Percentiles rank a stretch among this genome's conserved stretches.
phyloP scores from a whole-genome alignment of 2,888 invertebrate species.

The Nomada fabriciana region DNA sequence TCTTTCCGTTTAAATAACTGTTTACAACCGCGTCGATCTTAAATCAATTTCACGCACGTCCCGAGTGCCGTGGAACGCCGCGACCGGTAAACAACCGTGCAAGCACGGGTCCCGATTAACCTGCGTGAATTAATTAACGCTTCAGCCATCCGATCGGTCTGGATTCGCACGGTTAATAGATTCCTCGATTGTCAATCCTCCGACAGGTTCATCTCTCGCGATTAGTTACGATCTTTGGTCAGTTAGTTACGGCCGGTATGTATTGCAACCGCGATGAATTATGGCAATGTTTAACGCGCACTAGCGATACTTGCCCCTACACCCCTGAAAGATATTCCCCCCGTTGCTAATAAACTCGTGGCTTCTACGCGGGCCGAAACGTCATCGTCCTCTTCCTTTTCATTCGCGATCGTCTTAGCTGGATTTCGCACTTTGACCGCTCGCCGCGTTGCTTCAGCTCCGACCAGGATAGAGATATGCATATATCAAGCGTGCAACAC shows the following conservation, averaged over 20 bases:
- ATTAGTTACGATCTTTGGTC: slow-evolving; percentile 27
- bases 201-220: slow-evolving; percentile 12
- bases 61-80: not conserved
- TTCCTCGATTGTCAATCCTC: slow-evolving; percentile 49
- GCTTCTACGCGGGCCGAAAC: not conserved
- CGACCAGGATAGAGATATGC: slow-evolving; percentile 63
- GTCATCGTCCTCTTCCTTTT: not conserved
- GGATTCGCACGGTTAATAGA: slow-evolving; percentile 39
- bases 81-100: slow-evolving; percentile 1
- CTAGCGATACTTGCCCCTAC: not conserved
- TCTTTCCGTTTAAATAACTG: slow-evolving; percentile 42
- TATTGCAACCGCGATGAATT: slow-evolving; percentile 6
- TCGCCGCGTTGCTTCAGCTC: slow-evolving; percentile 38
- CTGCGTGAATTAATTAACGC: slow-evolving; percentile 38
- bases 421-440: slow-evolving; percentile 74
- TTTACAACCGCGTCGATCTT: slow-evolving; percentile 55
- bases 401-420: slow-evolving; percentile 53
- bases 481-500: slow-evolving; percentile 66
- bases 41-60: slow-evolving; percentile 67
- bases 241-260: not conserved
- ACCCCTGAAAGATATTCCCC: not conserved
- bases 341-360: not conserved
- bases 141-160: not conserved
- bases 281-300: not conserved
- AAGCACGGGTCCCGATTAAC: slow-evolving; percentile 21